A percentile compares a stretch with the other conserved stretches of the same genome.
These are phyloP conservation scores for Neotoma lepida DNA, from an alignment of 2,113 vertebrate genomes.

Conservation along the genomic window DNA sequence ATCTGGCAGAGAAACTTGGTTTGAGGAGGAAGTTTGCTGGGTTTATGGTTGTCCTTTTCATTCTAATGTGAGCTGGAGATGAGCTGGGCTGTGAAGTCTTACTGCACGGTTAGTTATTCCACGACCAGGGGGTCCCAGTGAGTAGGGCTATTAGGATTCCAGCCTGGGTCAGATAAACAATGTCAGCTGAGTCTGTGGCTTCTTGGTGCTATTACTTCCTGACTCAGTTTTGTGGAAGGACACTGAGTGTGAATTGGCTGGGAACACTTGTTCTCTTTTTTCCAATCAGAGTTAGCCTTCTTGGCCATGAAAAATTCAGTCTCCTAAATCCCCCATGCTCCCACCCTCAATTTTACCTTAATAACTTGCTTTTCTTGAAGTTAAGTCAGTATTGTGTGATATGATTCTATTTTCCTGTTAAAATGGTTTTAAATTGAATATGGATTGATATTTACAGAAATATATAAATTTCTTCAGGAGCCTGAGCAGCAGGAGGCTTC, in stretches of 20 bases:
- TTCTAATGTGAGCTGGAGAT: slow-evolving; percentile 45
- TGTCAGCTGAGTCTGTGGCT: slow-evolving; percentile 46
- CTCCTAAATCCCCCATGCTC: neutral
- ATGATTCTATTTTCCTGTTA: slow-evolving; percentile 18
- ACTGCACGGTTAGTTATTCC: neutral
- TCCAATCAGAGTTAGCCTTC: neutral
- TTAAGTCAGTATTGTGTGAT: neutral
- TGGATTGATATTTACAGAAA: neutral
- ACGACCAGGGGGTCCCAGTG: neutral
- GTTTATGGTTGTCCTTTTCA: slow-evolving; percentile 71
- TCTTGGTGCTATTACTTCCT: slow-evolving; percentile 56
- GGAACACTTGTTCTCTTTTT: neutral
- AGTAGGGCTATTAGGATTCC: neutral
- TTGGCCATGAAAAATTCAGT: neutral
- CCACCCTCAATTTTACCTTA: neutral
- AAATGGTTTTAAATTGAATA: neutral
- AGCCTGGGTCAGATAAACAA: slow-evolving; percentile 55
- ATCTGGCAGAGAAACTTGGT: slow-evolving; percentile 66
- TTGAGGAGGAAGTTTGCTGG: slow-evolving; percentile 62
- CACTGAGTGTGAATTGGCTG: slow-evolving; percentile 51
- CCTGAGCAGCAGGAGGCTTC: too few species aligned
- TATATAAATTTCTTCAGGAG: neutral
- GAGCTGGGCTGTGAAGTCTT: neutral
- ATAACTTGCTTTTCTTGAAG: neutral
- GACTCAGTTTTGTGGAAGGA: slow-evolving; percentile 67